Conservation (phyloP, 2,888 invertebrate genomes). For the Augochlorella aurata region DNA sequence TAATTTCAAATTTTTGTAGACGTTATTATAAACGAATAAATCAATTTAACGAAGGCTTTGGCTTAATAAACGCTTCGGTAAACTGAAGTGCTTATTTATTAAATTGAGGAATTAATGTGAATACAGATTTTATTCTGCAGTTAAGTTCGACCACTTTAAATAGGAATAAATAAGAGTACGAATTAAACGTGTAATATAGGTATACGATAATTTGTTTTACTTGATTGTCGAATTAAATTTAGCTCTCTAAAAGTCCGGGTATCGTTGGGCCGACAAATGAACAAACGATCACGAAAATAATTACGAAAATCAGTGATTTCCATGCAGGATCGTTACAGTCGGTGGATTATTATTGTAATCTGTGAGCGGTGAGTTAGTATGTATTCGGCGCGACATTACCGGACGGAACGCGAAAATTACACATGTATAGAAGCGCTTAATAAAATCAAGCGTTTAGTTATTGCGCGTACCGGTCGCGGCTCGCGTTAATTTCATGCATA, state of each 20-base stretch:
- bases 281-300: constrained; percentile 39
- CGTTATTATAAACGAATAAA: neutral
- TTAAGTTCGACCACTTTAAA: neutral
- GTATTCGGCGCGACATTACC: constrained; percentile 16
- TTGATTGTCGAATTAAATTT: no score
- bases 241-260: neutral
- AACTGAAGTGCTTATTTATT: neutral
- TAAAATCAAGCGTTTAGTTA: constrained; percentile 50
- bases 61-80: neutral
- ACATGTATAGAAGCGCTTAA: constrained; percentile 37
- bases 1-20: neutral
- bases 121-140: neutral
- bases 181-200: neutral
- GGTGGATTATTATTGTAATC: constrained; percentile 51
- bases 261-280: neutral
- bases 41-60: neutral
- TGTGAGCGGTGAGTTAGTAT: constrained; percentile 22
- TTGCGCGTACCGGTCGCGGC: constrained; percentile 18
- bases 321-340: constrained; percentile 39
- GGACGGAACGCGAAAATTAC: constrained; percentile 41
- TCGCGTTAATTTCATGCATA: constrained; percentile 45
- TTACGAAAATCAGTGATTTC: constrained; percentile 55
- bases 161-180: no score
- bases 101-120: neutral
- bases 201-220: neutral